phyloP scores from a whole-genome alignment of 2,113 vertebrate genomes.

The Pollachius pollachius region DNA sequence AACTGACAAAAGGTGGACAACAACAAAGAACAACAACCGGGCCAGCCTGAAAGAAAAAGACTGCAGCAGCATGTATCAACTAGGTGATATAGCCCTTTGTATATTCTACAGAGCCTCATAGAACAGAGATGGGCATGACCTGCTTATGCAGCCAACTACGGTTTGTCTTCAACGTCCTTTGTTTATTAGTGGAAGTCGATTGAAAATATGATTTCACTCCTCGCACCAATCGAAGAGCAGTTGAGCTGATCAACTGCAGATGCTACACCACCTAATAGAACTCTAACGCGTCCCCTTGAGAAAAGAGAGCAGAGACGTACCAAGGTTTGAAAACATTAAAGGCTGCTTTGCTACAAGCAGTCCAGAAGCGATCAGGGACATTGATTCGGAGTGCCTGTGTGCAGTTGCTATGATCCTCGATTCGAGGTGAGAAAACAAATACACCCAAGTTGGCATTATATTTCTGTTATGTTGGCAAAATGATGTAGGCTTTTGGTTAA shows the following conservation, averaged over 20 bases:
- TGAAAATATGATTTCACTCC: background rate
- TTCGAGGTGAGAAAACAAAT: too few relatives aligned
- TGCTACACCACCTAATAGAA: background rate
- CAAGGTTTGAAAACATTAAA: background rate
- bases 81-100: too few relatives aligned
- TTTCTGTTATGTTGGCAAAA: too few relatives aligned
- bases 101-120: too few relatives aligned
- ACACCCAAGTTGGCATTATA: too few relatives aligned
- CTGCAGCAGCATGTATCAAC: too few relatives aligned
- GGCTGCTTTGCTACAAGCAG: background rate
- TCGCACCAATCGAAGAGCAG: background rate
- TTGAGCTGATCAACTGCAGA: background rate
- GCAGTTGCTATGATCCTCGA: background rate
- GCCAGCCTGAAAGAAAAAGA: background rate
- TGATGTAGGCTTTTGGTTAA: too few relatives aligned
- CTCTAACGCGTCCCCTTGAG: background rate
- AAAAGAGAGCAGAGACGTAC: background rate
- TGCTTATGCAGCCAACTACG: background rate
- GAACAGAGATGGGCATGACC: background rate
- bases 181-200: too few relatives aligned
- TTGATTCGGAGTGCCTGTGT: background rate
- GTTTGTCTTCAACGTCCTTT: background rate
- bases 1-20: too few relatives aligned
- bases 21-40: background rate
- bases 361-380: background rate